phyloP scores from a whole-genome alignment of 2,113 vertebrate genomes.

The Nothoprocta perdicaria region DNA sequence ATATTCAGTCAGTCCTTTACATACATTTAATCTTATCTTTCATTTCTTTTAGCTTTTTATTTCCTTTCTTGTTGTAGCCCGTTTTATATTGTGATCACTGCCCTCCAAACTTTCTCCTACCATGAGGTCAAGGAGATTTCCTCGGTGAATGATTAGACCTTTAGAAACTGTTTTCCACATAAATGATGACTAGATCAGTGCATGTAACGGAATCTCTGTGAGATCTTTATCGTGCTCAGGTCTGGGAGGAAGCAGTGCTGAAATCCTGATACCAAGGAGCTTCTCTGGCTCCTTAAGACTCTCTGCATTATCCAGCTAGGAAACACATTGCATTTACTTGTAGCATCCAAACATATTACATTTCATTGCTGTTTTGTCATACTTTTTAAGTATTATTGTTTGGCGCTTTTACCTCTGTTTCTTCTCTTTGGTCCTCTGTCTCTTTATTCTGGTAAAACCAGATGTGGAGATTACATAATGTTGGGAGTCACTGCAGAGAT shows the following conservation, averaged over 20 bases:
- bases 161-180: neutral
- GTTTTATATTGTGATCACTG: neutral
- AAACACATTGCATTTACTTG: neutral
- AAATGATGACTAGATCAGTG: neutral
- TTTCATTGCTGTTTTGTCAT: neutral
- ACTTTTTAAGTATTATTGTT: neutral
- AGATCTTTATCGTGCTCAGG: fast-evolving
- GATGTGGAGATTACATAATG: fast-evolving
- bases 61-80: fast-evolving
- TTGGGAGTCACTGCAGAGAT: neutral
- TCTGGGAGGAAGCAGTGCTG: fast-evolving
- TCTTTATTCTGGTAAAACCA: fast-evolving
- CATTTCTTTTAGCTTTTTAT: neutral
- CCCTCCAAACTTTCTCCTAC: neutral
- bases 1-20: neutral
- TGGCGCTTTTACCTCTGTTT: fast-evolving
- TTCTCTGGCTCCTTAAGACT: neutral
- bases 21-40: constrained; percentile 19
- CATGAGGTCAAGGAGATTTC: neutral
- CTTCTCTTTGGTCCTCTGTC: neutral
- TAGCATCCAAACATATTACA: neutral
- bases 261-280: neutral
- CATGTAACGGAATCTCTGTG: fast-evolving
- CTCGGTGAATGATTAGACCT: neutral
- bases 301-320: neutral